These are phyloP conservation scores for Thaumetopoea pityocampa DNA, from an alignment of 1,140 invertebrate genomes.

Conservation along the genomic window DNA sequence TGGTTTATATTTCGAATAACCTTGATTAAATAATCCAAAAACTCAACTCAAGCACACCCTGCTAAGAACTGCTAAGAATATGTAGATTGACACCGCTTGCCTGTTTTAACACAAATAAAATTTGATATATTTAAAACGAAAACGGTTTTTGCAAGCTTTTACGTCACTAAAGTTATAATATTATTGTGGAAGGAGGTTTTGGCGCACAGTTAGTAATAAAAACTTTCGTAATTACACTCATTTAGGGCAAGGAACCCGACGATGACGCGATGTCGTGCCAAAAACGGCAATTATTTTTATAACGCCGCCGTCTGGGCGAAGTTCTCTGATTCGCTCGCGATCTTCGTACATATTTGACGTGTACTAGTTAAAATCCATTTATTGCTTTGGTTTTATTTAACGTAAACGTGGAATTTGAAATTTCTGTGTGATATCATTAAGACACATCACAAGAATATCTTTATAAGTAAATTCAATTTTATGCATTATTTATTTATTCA, in stretches of 20 bases:
- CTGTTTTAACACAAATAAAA: conserved; percentile 16
- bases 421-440: no score
- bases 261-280: conserved; percentile 69
- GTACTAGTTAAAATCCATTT: not conserved
- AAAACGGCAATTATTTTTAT: conserved; percentile 66
- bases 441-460: no score
- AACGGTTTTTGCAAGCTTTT: conserved; percentile 27
- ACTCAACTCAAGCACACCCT: not conserved
- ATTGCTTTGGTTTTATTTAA: not conserved
- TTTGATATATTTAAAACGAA: conserved; percentile 39
- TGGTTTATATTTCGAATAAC: no score
- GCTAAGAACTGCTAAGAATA: not conserved
- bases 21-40: not conserved
- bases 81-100: not conserved
- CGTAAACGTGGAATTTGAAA: conserved; percentile 4
- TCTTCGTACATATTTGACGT: conserved; percentile 8
- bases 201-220: conserved; percentile 69
- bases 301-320: conserved; percentile 41
- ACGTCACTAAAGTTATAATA: conserved; percentile 36
- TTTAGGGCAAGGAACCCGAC: conserved; percentile 57
- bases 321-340: conserved; percentile 14
- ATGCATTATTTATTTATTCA: no score
- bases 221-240: conserved; percentile 73
- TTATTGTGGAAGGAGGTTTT: conserved; percentile 52
- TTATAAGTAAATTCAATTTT: no score